Evolutionary conservation across 2,888 invertebrate genomes (phyloP).

Genomic region (Gastrophysa polygoni): DNA sequence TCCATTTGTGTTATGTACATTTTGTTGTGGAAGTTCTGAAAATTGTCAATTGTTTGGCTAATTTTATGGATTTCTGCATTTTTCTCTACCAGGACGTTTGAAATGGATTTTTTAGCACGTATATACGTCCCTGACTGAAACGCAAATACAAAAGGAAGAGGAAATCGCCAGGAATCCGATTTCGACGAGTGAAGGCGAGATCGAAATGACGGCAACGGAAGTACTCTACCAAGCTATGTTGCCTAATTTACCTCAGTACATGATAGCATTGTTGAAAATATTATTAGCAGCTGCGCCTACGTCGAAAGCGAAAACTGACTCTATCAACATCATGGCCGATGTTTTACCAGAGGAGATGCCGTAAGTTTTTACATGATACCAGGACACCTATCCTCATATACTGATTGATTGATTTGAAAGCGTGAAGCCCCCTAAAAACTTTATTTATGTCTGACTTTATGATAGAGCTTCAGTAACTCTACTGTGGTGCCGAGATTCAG

Average conservation of each 20-base stretch:
- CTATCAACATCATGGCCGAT: constrained; percentile 98
- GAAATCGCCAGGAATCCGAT: constrained; percentile 91
- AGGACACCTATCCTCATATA: background rate
- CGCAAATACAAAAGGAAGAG: constrained; percentile 90
- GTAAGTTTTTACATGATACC: constrained; percentile 51
- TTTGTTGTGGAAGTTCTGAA: background rate
- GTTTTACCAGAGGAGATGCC: constrained; percentile 98
- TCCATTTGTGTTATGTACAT: too few relatives aligned
- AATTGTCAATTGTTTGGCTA: background rate
- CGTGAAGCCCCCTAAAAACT: too few relatives aligned
- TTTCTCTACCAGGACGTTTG: constrained; percentile 11
- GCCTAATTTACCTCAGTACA: constrained; percentile 95
- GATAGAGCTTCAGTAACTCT: too few relatives aligned
- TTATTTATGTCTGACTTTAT: too few relatives aligned
- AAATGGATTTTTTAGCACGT: constrained; percentile 70
- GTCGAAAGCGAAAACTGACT: constrained; percentile 97
- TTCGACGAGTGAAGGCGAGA: constrained; percentile 81
- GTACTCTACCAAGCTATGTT: constrained; percentile 90
- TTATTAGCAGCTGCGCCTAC: constrained; percentile 97
- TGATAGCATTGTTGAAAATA: constrained; percentile 96
- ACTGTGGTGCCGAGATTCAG: too few relatives aligned
- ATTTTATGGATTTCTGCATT: background rate
- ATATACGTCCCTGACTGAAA: constrained; percentile 90
- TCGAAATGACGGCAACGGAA: constrained; percentile 85
- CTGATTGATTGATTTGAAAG: too few relatives aligned